A percentile compares a stretch with the other conserved stretches of the same genome.
Evolutionary conservation across 1,140 invertebrate genomes (phyloP).

Genomic region (Tetragnatha versicolor): DNA sequence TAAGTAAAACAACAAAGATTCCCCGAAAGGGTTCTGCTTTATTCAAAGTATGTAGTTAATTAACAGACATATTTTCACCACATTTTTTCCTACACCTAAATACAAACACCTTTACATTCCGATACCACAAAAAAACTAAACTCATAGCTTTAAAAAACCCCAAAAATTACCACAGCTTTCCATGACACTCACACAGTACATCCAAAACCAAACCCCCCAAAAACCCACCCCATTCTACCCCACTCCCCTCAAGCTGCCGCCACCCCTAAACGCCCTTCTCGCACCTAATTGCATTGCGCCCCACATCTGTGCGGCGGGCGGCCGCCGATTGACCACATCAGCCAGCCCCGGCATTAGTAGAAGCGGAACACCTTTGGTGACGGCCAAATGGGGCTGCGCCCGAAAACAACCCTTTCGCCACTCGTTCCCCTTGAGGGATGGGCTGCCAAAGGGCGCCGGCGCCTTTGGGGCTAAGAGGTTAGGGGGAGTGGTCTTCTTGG

Average conservation of each 20-base stretch:
- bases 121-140: too few relatives aligned
- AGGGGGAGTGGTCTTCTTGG: neutral
- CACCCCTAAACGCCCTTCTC: neutral
- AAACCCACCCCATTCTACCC: neutral
- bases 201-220: neutral
- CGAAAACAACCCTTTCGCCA: conserved; percentile 49
- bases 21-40: too few relatives aligned
- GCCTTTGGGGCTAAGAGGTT: conserved; percentile 1
- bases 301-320: neutral
- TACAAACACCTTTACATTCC: too few relatives aligned
- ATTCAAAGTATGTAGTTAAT: too few relatives aligned
- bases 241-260: neutral
- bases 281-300: neutral
- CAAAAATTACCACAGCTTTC: too few relatives aligned
- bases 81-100: too few relatives aligned
- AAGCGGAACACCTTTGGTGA: conserved; percentile 54
- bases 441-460: conserved; percentile 2
- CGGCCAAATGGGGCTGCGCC: conserved; percentile 35
- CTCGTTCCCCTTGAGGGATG: conserved; percentile 18
- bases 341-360: conserved; percentile 44
- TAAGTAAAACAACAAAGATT: too few relatives aligned
- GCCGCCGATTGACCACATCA: conserved; percentile 46
- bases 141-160: too few relatives aligned
- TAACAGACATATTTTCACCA: too few relatives aligned
- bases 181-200: neutral